Evolutionary conservation across 2,888 invertebrate genomes (phyloP).

Genomic region (Tachina lurida): DNA sequence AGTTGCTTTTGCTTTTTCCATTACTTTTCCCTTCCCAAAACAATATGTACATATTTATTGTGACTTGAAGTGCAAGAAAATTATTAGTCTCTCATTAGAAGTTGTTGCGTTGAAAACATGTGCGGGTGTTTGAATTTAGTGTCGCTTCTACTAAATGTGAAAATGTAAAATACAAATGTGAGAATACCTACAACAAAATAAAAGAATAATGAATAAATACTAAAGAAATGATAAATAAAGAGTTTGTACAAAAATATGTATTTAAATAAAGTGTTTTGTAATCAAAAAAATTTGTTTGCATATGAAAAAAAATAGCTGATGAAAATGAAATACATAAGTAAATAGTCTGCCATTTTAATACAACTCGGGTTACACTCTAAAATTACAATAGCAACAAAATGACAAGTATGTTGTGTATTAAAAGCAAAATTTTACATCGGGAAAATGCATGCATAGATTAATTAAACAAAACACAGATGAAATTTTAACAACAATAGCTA

Average conservation of each 20-base stretch:
- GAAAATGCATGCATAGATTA: slow-evolving; percentile 60
- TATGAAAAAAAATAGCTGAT: background rate
- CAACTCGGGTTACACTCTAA: slow-evolving; percentile 38
- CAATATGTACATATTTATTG: slow-evolving; percentile 41
- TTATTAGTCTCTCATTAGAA: slow-evolving; percentile 66
- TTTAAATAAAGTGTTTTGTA: slow-evolving; percentile 25
- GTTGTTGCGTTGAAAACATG: slow-evolving; percentile 58
- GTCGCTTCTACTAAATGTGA: background rate
- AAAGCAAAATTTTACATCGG: slow-evolving; percentile 24
- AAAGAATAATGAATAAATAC: slow-evolving; percentile 8
- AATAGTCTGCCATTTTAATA: slow-evolving; percentile 33
- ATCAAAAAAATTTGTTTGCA: background rate
- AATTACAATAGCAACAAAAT: slow-evolving; percentile 27
- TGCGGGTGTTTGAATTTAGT: slow-evolving; percentile 53
- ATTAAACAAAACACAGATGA: slow-evolving; percentile 49
- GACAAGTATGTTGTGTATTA: slow-evolving; percentile 11
- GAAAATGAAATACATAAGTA: background rate
- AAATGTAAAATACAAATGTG: slow-evolving; percentile 22
- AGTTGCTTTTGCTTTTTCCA: background rate
- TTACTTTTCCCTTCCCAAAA: slow-evolving; percentile 16
- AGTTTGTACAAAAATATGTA: background rate
- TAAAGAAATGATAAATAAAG: background rate
- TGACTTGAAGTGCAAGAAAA: slow-evolving; percentile 27
- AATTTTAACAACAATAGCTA: slow-evolving; percentile 36
- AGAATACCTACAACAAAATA: slow-evolving; percentile 24